Evolutionary conservation across 1,140 invertebrate genomes (phyloP), one percentile per base, ranked within the genome.

Genomic region (Alviniconcha marisindica): DNA sequence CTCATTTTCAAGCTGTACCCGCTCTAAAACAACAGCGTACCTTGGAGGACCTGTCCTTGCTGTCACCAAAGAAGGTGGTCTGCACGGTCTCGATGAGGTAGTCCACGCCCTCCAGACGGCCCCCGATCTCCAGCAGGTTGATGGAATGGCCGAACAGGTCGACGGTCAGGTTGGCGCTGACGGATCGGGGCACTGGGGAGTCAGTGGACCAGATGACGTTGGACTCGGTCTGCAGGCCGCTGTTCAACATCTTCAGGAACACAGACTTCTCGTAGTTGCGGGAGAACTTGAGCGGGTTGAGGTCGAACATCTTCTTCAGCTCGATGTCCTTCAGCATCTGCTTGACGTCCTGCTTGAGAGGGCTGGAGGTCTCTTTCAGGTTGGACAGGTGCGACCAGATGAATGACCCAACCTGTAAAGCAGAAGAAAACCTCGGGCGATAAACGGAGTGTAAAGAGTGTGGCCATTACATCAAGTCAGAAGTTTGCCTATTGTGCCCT

Each of bases 341-440:
- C 90, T 97, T 96, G 44, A 98, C 95, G 89, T 97, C 96, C 24
- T 97, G 95, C 88, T 96, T 95, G 18, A 95, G 96, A 0, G 97
- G 97, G 5, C 97, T 95, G 0, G 97, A 96, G 0, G 97, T 97
- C 85, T 96, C 96, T 76, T 96, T 95, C 38, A 98, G 91, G 92
- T 98, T 98, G 83, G 95, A 96, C 56, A 99, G 93, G 92, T 99
- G 97, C 69, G 96, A 97, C 96, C 96, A 98, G 14, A 99, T 96
- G 91, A 97, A 99, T 18, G 97, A 97, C 10, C 97, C 97, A 78
- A 98, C 97, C 86, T 90, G 77, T 36, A 21, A 60, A 21, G 24
- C 56, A 60, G 56, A 24, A 48, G 44, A 48, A 18, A 48, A 48
- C n/a, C n/a, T n/a, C n/a, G n/a, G n/a, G n/a, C n/a, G n/a, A n/a